Evolutionary conservation across 1,140 invertebrate genomes (phyloP).

Genomic region (Cherax destructor): DNA sequence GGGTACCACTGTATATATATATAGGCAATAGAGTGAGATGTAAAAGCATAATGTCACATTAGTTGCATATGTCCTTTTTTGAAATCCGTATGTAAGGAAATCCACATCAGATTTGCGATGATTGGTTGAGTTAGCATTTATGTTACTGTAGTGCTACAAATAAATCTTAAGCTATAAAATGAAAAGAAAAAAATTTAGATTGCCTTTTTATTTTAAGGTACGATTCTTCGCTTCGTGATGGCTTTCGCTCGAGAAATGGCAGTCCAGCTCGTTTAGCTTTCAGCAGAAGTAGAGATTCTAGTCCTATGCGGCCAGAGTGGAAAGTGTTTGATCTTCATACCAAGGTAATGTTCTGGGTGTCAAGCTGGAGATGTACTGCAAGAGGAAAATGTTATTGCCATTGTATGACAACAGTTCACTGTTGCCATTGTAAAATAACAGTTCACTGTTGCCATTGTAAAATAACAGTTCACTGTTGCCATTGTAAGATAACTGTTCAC

Average conservation of each 20-base stretch:
- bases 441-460: not conserved
- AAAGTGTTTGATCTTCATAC: slow-evolving; percentile 52
- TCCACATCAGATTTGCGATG: no score
- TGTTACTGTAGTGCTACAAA: not conserved
- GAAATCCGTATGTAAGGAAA: no score
- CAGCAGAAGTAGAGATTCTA: slow-evolving; percentile 67
- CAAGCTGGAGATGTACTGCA: not conserved
- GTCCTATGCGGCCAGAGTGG: slow-evolving; percentile 65
- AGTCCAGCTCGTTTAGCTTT: slow-evolving; percentile 73
- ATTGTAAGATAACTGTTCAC: no score
- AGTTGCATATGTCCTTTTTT: no score
- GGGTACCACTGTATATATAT: no score
- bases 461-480: no score
- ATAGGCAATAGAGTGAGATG: no score
- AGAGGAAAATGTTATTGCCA: not conserved
- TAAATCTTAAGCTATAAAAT: not conserved
- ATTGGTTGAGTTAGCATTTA: no score
- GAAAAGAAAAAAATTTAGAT: not conserved
- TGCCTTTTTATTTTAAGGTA: slow-evolving; percentile 85
- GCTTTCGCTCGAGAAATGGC: slow-evolving; percentile 77
- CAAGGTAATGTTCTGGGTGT: slow-evolving; percentile 25
- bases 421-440: no score
- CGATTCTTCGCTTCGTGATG: slow-evolving; percentile 81
- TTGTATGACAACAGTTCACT: not conserved
- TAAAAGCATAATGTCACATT: no score